Conservation (phyloP, 2,888 invertebrate genomes). For the Papilio elwesi region DNA sequence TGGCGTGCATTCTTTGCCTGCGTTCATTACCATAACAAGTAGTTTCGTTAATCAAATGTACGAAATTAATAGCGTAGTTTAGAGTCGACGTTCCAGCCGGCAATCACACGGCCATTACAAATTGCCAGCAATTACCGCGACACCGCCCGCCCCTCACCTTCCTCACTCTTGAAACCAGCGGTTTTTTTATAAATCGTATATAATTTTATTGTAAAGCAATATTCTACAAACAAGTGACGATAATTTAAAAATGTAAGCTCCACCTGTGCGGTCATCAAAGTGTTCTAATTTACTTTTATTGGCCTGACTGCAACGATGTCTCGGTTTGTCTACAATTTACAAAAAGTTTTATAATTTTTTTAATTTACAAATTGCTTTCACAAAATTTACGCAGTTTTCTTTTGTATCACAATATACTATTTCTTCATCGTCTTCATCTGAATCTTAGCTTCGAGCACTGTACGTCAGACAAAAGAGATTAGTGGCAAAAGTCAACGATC, state of each 20-base stretch:
- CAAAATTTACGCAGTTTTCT: not conserved
- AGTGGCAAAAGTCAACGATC: constrained; percentile 39
- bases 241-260: not conserved
- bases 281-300: not conserved
- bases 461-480: constrained; percentile 34
- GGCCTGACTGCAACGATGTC: not conserved
- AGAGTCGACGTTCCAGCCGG: constrained; percentile 78
- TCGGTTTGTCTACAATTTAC: too few species aligned
- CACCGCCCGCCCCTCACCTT: constrained; percentile 63
- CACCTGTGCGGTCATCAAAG: not conserved
- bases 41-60: constrained; percentile 84
- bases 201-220: constrained; percentile 56
- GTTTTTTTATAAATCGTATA: constrained; percentile 58
- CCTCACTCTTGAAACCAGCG: constrained; percentile 57
- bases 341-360: too few species aligned
- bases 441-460: constrained; percentile 31
- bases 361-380: too few species aligned
- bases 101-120: constrained; percentile 82
- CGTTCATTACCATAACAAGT: constrained; percentile 83
- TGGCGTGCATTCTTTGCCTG: constrained; percentile 81
- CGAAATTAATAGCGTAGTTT: constrained; percentile 83
- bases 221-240: not conserved
- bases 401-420: constrained; percentile 9
- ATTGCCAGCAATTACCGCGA: constrained; percentile 79
- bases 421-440: constrained; percentile 12